These are phyloP conservation scores for Intellagama lesueurii DNA, from an alignment of 2,797 vertebrate genomes.

Conservation along the genomic window DNA sequence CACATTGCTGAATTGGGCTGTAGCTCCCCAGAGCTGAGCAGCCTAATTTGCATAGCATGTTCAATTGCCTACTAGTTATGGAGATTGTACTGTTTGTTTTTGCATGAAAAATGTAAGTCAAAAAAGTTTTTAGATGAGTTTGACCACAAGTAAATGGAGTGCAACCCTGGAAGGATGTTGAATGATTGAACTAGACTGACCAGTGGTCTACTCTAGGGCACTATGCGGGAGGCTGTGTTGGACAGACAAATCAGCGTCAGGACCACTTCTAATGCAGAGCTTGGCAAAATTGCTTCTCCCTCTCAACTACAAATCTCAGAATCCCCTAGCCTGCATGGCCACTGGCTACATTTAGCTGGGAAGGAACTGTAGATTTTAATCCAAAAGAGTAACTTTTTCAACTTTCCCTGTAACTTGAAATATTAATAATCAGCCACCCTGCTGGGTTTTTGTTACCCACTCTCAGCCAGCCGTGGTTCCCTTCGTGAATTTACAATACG, in stretches of 20 bases:
- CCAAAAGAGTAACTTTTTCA: neutral
- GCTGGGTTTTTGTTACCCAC: neutral
- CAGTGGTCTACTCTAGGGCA: no score
- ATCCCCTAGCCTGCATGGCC: no score
- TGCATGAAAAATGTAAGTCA: neutral
- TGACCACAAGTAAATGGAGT: neutral
- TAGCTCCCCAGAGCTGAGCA: neutral
- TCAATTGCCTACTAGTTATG: neutral
- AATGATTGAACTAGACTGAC: neutral
- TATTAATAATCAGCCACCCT: neutral
- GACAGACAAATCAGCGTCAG: neutral
- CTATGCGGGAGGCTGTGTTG: neutral
- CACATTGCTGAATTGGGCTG: neutral
- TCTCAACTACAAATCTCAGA: no score
- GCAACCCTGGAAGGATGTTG: no score
- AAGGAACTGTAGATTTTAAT: no score
- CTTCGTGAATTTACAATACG: neutral
- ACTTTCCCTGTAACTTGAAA: no score
- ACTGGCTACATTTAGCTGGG: no score
- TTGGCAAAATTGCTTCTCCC: no score
- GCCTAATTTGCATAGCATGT: neutral
- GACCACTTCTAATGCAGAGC: neutral
- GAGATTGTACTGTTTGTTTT: neutral
- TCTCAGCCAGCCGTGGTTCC: neutral
- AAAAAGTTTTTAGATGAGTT: neutral